These are phyloP conservation scores for Cryptotis parvus DNA, from an alignment of 2,113 vertebrate species.

Conservation along the genomic window DNA sequence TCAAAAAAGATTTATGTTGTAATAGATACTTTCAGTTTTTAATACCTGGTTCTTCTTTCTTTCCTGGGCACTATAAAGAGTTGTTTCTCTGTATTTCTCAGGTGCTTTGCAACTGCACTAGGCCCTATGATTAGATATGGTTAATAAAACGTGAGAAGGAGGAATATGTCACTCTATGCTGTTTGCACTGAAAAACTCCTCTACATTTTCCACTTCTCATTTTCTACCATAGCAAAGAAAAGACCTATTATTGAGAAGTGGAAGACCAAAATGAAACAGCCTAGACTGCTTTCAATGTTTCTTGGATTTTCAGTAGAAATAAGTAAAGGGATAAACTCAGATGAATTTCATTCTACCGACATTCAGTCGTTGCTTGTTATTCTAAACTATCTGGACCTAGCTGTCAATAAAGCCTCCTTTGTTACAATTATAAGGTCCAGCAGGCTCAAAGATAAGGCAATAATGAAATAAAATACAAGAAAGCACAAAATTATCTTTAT, in stretches of 20 bases:
- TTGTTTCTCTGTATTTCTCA: not conserved
- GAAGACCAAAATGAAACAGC: not conserved
- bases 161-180: not conserved
- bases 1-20: not conserved
- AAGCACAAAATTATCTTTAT: constrained; percentile 35
- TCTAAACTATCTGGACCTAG: not conserved
- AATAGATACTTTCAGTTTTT: not conserved
- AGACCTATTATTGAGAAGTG: not conserved
- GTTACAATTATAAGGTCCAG: not conserved
- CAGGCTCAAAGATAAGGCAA: not conserved
- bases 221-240: not conserved
- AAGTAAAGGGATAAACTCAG: not conserved
- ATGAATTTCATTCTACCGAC: not conserved
- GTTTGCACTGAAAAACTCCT: not conserved
- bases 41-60: not conserved
- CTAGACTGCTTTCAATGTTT: not conserved
- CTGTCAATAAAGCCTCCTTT: not conserved
- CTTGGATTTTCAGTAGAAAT: not conserved
- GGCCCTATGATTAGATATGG: not conserved
- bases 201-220: not conserved
- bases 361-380: not conserved
- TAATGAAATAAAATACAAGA: not conserved
- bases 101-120: not conserved
- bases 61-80: not conserved
- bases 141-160: not conserved